Base-by-base conservation (phyloP, 2,888 invertebrate genomes). In the Dasypogon diadema region DNA sequence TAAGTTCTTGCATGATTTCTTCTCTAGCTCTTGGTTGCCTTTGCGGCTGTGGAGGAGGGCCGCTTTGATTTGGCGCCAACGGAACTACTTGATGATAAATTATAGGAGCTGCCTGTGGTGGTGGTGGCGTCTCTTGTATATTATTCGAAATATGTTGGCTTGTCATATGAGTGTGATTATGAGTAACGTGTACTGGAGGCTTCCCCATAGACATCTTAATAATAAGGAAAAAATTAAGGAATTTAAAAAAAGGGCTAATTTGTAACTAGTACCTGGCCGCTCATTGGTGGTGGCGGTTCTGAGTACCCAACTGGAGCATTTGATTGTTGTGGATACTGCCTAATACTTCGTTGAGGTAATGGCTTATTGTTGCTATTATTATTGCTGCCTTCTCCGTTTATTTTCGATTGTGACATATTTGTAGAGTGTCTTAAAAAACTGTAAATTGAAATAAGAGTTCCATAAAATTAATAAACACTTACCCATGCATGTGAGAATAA, bases 1-100 rank as follows among this genome's bases (percentile, higher is more conserved):
- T 91, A 74, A 95, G 84, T 76, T 94, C 93, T 77, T 85, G 85
- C 75, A 85, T 76, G 77, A 85, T 84, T 76, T 83, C 85, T 26
- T 85, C 85, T 22, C 86, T 83, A 6, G 82, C 75, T 16, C 85
- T 82, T 77, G 83, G 81, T 79, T 81, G 83, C 37, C 84, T 81
- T 75, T 84, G 83, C 2, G 82, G 84, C 46, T 83, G 83, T 3
- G 84, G 81, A 24, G 81, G 81, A 14, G 81, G 81, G 55, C 83
- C 83, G 30, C 78, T 79, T 48, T 80, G 80, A 42, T 46, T 75
- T 46, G 46, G 34, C n/a, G 75, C 65, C 42, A 75, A 42, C 8
- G 58, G 55, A 24, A 54, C 42, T 10, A 56, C 30, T 54, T 78
- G 79, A 16, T 75, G 78, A 22, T 75, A 74, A 3, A 76, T 76